Conservation (phyloP, 2,888 invertebrate genomes). For the Xylota sylvarum region DNA sequence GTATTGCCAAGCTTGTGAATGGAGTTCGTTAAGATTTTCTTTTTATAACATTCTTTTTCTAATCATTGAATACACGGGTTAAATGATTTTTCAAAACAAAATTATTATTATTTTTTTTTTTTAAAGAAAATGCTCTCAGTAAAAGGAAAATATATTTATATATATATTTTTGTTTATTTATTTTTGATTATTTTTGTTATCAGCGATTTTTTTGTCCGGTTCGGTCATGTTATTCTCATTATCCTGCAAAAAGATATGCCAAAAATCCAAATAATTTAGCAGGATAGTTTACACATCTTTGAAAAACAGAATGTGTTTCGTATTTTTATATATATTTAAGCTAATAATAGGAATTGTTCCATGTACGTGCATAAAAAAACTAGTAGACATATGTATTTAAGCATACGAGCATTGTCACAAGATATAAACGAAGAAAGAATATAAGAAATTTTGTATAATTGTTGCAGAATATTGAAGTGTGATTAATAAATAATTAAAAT, state of each 20-base stretch:
- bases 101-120: background rate
- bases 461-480: slow-evolving; percentile 17
- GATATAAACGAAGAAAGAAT: background rate
- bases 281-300: slow-evolving; percentile 62
- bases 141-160: slow-evolving; percentile 17
- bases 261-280: slow-evolving; percentile 76
- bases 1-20: slow-evolving; percentile 27
- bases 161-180: slow-evolving; percentile 16
- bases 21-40: slow-evolving; percentile 19
- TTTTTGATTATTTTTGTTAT: slow-evolving; percentile 66
- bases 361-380: slow-evolving; percentile 77
- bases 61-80: slow-evolving; percentile 31
- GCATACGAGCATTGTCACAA: slow-evolving; percentile 50
- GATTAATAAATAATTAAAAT: too few relatives aligned
- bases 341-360: slow-evolving; percentile 78
- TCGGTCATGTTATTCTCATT: slow-evolving; percentile 83
- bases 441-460: background rate
- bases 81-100: slow-evolving; percentile 39
- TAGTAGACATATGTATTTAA: slow-evolving; percentile 20
- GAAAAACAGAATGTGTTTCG: slow-evolving; percentile 48
- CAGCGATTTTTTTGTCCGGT: slow-evolving; percentile 74
- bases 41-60: slow-evolving; percentile 10
- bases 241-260: slow-evolving; percentile 84
- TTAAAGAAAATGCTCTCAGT: slow-evolving; percentile 45
- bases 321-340: slow-evolving; percentile 46